These are phyloP conservation scores for Drosophila jambulina DNA, from an alignment of 1,140 invertebrate species.

Conservation along the genomic window DNA sequence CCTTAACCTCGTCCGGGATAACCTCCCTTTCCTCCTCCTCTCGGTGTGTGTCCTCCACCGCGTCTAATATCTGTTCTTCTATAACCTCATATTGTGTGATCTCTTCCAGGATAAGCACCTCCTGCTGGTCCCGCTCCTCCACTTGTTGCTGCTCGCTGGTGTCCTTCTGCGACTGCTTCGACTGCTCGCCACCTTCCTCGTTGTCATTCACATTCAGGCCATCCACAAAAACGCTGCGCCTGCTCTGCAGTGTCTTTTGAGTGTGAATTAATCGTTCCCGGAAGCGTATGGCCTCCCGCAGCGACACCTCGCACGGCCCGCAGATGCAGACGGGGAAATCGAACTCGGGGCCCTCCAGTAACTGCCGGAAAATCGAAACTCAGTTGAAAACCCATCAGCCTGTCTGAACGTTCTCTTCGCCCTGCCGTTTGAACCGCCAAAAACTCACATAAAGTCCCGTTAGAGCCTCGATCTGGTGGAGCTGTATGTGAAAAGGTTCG, in stretches of 20 bases:
- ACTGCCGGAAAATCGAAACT: constrained; percentile 20
- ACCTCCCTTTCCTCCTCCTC: background rate
- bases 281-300: constrained; percentile 56
- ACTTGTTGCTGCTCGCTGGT: background rate
- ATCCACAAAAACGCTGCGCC: background rate
- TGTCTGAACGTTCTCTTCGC: constrained; percentile 16
- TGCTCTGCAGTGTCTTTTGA: constrained; percentile 47
- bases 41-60: background rate
- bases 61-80: constrained; percentile 6
- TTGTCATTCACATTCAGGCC: constrained; percentile 31
- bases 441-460: constrained; percentile 63
- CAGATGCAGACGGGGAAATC: constrained; percentile 58
- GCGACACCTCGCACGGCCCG: constrained; percentile 55
- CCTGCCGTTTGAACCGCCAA: background rate
- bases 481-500: constrained; percentile 44
- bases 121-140: background rate
- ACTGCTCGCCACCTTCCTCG: background rate
- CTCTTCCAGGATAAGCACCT: background rate
- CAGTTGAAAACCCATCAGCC: constrained; percentile 5
- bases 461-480: constrained; percentile 64
- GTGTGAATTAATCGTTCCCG: constrained; percentile 60
- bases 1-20: background rate
- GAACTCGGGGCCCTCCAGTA: constrained; percentile 19
- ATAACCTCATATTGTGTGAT: constrained; percentile 13
- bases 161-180: background rate